Evolutionary conservation across 2,797 vertebrate species (phyloP), one percentile per base, ranked within the genome.

Genomic region (Acrocephalus scirpaceus): DNA sequence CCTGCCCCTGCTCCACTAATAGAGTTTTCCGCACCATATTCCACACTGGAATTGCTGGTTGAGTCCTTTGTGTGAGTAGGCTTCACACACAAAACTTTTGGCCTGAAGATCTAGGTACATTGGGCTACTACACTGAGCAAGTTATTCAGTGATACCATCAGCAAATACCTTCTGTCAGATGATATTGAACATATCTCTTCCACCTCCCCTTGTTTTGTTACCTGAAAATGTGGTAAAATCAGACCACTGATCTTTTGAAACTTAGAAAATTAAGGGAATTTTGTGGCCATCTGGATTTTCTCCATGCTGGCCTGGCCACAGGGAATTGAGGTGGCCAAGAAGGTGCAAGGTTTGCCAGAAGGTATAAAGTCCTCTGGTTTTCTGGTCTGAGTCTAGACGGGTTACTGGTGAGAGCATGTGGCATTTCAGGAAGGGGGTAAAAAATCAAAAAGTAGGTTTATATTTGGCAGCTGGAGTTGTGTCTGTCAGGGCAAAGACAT

Each of bases 121-220:
- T 5, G 3, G 36, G 15, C n/a, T 57, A 30, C 20, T 29, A 23
- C 20, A 26, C 13, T 21, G 17, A 23, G 18, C 20, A 60, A 53
- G 13, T 13, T 48, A 21, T 27, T 71, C 71, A 67, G 44, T 8
- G 9, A 10, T 26, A 27, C 7, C 2, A 4, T 30, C 65, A 89
- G 40, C 65, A 81, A 90, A 40, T 23, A 20, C 27, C 38, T 70
- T 56, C 73, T 34, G 14, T 30, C 48, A 54, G 47, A 29, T 1
- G 0, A 22, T 42, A 12, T n/a, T 3, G 1, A 47, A 56, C 7
- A 3, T 4, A 11, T 30, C 18, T 20, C 34, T 75, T 67, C 50
- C 10, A 56, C 50, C 44, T 64, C 14, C 11, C 17, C 26, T 42
- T 23, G 10, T 51, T n/a, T 70, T 61, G 17, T 74, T 58, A 42